Evolutionary conservation across 2,113 vertebrate species (phyloP), one percentile per base, ranked within the genome.

Genomic region (Nothoprocta pentlandii): DNA sequence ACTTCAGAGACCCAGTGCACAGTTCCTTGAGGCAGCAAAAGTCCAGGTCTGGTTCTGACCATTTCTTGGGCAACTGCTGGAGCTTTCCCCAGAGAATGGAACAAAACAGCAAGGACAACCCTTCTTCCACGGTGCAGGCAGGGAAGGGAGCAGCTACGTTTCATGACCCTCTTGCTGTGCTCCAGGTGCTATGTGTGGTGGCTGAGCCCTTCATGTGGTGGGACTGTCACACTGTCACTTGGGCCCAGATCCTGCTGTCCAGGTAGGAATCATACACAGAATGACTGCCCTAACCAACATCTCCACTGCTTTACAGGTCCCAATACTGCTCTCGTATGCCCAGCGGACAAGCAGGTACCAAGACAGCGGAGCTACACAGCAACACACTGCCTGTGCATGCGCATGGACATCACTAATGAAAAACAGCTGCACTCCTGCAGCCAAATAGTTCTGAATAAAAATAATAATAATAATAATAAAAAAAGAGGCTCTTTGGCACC

Each of bases 381-480:
- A 85, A 16, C 56, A 94, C 2, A 12, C 58, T 63, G 7, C 69
- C 59, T 92, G 41, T 63, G n/a, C 79, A 62, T 73, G 69, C 70
- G 68, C 46, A 41, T 5, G 53, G 91, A 61, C 88, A 77, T 36
- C 58, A 80, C 62, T 85, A 92, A 96, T 66, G 82, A 92, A 92
- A 61, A 84, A 4, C 80, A 95, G 74, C 75, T 73, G 41, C 58
- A 79, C 70, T 91, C 74, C 74, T 73, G 66, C 42, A 95, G 87
- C 68, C 85, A 89, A 86, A 88, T 10, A 58, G 64, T 87, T 95
- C 82, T 73, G 79, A 92, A 82, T 85, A 68, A 90, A 96, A 84
- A 94, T 84, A 89, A 80, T 68, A 91, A 47, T 19, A 91, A 47
- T 19, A 46, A 20, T 8, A 95, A 78, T 93, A 85, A 87, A 77